Evolutionary conservation across 2,888 invertebrate species (phyloP).

Genomic region (Parascotia fuliginaria): DNA sequence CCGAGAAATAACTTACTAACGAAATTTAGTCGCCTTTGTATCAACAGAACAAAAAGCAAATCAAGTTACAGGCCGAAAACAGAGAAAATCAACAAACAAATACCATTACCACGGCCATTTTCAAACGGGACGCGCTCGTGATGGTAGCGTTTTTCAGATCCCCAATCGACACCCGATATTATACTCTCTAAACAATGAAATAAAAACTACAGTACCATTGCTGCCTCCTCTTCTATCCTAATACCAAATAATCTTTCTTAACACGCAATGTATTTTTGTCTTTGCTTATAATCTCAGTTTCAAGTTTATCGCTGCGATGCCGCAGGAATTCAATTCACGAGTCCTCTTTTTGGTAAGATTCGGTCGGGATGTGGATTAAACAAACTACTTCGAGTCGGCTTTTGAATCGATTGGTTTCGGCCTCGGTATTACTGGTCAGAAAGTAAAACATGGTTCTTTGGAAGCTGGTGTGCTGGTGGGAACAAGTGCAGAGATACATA

Average conservation of each 20-base stretch:
- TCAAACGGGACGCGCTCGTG: slow-evolving; percentile 79
- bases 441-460: slow-evolving; percentile 55
- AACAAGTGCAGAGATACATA: slow-evolving; percentile 35
- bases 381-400: slow-evolving; percentile 72
- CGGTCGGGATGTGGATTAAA: slow-evolving; percentile 73
- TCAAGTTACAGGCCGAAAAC: slow-evolving; percentile 82
- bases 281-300: neutral
- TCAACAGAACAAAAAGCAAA: slow-evolving; percentile 77
- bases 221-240: slow-evolving; percentile 16
- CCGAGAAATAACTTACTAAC: slow-evolving; percentile 66
- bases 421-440: slow-evolving; percentile 40
- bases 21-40: slow-evolving; percentile 81
- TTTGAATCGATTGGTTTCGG: slow-evolving; percentile 77
- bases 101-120: slow-evolving; percentile 83
- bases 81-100: slow-evolving; percentile 84
- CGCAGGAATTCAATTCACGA: slow-evolving; percentile 74
- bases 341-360: slow-evolving; percentile 76
- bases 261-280: slow-evolving; percentile 41
- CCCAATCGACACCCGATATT: slow-evolving; percentile 25
- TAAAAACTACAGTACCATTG: slow-evolving; percentile 43
- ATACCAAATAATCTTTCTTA: neutral
- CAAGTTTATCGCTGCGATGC: slow-evolving; percentile 13
- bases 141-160: slow-evolving; percentile 76
- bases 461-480: slow-evolving; percentile 43
- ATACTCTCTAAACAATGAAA: slow-evolving; percentile 5